phyloP scores from a whole-genome alignment of 1,140 invertebrate species.

The Zeugodacus cucurbitae region DNA sequence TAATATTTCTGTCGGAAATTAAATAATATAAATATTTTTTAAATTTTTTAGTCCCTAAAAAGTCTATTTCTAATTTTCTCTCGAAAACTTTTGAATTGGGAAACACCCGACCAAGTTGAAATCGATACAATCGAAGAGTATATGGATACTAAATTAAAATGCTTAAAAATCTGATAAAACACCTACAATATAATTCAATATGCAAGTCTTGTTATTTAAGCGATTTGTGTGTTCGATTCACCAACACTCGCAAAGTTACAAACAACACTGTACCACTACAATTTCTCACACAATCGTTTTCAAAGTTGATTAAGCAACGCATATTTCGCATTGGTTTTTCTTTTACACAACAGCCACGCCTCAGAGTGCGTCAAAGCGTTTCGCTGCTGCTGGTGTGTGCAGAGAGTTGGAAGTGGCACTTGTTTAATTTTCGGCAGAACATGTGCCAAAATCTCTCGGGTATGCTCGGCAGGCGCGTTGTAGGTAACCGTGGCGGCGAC shows the following conservation, averaged over 20 bases:
- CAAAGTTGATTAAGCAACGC: constrained; percentile 29
- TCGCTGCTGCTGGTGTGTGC: not conserved
- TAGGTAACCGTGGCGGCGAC: not conserved
- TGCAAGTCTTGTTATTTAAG: no score
- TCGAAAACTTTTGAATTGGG: no score
- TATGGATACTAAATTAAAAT: no score
- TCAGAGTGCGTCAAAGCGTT: not conserved
- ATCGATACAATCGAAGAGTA: no score
- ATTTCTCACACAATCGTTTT: not conserved
- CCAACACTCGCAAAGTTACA: not conserved
- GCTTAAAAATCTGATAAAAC: no score
- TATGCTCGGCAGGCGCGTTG: not conserved
- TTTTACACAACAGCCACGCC: not conserved
- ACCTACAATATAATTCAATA: no score
- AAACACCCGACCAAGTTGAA: no score
- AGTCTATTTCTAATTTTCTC: no score
- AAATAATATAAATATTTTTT: no score
- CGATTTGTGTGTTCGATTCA: no score
- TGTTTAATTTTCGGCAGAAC: constrained; percentile 35
- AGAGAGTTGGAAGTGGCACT: not conserved
- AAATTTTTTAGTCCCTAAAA: no score
- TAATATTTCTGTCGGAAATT: no score
- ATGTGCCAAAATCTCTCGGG: constrained; percentile 11
- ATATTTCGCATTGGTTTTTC: not conserved
- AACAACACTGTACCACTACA: not conserved